A percentile compares a stretch with the other conserved stretches of the same genome.
These are phyloP conservation scores for Neomorphus geoffroyi DNA, from an alignment of 2,797 vertebrate species.

Conservation along the genomic window DNA sequence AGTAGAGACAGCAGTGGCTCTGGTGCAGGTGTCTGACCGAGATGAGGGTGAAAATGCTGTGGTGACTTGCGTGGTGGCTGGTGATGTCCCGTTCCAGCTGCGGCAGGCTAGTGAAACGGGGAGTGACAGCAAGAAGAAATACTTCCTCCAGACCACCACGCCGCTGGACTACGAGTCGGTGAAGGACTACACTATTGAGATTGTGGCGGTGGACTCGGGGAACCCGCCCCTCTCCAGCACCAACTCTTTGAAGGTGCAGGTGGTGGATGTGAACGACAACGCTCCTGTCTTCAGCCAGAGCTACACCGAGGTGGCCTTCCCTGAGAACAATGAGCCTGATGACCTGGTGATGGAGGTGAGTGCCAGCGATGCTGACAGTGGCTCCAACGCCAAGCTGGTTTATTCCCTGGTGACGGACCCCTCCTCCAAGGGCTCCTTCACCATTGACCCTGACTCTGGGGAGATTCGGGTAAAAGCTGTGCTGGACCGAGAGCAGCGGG, in stretches of 20 bases:
- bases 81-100: conserved; percentile 94
- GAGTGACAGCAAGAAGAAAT: conserved; percentile 94
- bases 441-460: conserved; percentile 86
- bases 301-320: conserved; percentile 87
- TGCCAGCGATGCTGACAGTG: conserved; percentile 91
- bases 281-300: conserved; percentile 88
- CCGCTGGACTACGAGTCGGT: conserved; percentile 90
- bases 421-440: conserved; percentile 85
- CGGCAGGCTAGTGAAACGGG: conserved; percentile 90
- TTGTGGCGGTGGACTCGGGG: conserved; percentile 95
- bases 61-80: conserved; percentile 95
- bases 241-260: conserved; percentile 94
- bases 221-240: conserved; percentile 96
- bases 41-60: conserved; percentile 96
- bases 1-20: conserved; percentile 90
- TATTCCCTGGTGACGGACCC: conserved; percentile 87
- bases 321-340: conserved; percentile 89
- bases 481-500: conserved; percentile 89
- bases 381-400: conserved; percentile 89
- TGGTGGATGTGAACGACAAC: conserved; percentile 95
- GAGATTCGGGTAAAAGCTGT: conserved; percentile 88
- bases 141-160: conserved; percentile 95
- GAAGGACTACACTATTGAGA: conserved; percentile 93
- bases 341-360: conserved; percentile 87
- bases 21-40: conserved; percentile 94